phyloP scores from a whole-genome alignment of 2,113 vertebrate genomes.

The Murina feae region DNA sequence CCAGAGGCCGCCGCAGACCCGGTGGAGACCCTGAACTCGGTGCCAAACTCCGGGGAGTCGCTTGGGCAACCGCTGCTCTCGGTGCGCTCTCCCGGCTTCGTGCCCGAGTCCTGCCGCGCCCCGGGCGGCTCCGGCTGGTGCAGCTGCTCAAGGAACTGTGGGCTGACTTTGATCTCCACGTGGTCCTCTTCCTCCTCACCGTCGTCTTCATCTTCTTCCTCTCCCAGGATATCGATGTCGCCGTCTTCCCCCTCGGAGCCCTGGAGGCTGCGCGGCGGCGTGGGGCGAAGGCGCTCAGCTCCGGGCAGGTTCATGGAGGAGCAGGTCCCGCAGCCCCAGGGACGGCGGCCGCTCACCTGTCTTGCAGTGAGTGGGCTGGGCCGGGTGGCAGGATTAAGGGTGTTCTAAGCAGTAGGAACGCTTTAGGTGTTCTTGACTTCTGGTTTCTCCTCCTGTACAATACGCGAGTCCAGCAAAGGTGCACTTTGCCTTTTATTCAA shows the following conservation, averaged over 20 bases:
- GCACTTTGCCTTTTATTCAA: neutral
- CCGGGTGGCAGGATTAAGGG: neutral
- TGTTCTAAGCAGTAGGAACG: neutral
- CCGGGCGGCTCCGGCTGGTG: neutral
- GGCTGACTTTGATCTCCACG: neutral
- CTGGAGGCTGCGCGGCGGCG: neutral
- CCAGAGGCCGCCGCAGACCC: conserved; percentile 8
- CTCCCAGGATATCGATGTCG: conserved; percentile 22
- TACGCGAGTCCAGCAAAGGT: neutral
- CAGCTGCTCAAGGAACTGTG: neutral
- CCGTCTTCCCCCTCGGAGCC: neutral
- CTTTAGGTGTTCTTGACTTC: neutral
- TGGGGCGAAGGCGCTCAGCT: neutral
- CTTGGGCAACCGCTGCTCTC: neutral
- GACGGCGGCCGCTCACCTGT: neutral
- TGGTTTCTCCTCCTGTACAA: neutral
- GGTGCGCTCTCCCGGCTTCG: rapidly evolving
- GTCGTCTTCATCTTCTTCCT: neutral
- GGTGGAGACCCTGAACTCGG: conserved; percentile 55
- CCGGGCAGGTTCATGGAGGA: conserved; percentile 36
- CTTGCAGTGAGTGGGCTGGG: neutral
- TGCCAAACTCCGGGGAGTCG: conserved; percentile 76
- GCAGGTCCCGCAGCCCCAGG: neutral
- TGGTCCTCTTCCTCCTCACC: neutral
- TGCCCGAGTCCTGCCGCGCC: neutral